These are phyloP conservation scores for Ormyrus pomaceus DNA, from an alignment of 2,888 invertebrate genomes.

Conservation along the genomic window DNA sequence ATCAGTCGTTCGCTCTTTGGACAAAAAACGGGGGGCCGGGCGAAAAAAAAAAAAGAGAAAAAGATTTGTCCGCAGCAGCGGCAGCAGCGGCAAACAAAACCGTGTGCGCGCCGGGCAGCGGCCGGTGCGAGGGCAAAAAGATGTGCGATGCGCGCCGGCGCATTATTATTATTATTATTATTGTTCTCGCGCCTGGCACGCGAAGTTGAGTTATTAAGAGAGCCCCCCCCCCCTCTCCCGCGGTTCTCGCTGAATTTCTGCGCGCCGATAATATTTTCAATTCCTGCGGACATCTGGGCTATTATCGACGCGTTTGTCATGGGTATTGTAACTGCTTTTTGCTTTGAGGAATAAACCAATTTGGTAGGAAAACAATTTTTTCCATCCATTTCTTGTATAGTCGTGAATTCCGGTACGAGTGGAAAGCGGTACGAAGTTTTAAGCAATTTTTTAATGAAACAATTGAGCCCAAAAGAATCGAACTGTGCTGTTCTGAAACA, in stretches of 20 bases:
- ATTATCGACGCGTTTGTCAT: background rate
- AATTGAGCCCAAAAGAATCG: no score
- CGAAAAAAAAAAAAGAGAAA: conserved; percentile 48
- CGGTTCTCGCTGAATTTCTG: conserved; percentile 13
- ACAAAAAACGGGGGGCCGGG: background rate
- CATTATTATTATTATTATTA: conserved; percentile 48
- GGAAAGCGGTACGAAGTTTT: no score
- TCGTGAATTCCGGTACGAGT: no score
- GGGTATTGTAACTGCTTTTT: no score
- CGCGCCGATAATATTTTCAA: conserved; percentile 44
- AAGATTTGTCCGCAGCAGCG: conserved; percentile 49
- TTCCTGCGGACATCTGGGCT: conserved; percentile 27
- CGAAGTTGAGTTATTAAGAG: conserved; percentile 54
- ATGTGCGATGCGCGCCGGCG: conserved; percentile 28
- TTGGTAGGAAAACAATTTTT: no score
- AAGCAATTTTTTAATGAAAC: no score
- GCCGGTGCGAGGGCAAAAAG: conserved; percentile 29
- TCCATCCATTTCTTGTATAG: no score
- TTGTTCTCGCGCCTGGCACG: conserved; percentile 47
- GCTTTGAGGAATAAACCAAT: no score
- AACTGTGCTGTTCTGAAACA: no score
- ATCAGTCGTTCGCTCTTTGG: conserved; percentile 57
- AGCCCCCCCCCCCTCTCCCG: background rate
- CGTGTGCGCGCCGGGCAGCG: conserved; percentile 4
- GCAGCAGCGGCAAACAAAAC: conserved; percentile 43